phyloP scores from a whole-genome alignment of 2,113 vertebrate species.

The Rhabdomys dilectus region DNA sequence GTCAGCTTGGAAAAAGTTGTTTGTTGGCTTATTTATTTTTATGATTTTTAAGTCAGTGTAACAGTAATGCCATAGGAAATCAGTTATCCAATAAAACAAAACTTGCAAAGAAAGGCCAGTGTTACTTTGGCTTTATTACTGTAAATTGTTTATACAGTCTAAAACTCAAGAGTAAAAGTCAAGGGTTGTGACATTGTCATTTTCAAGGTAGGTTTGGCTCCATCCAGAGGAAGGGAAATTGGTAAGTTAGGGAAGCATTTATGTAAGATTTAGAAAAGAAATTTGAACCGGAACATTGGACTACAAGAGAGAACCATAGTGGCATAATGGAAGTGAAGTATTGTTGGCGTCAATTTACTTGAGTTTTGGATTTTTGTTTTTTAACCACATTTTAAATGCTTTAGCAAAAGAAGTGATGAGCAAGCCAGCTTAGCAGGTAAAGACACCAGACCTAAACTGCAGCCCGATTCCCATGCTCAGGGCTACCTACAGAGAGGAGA shows the following conservation, averaged over 20 bases:
- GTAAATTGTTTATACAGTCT: conserved; percentile 16
- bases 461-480: not conserved
- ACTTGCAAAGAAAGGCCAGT: conserved; percentile 5
- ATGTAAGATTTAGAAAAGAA: conserved; percentile 40
- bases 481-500: not conserved
- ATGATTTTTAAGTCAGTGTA: not conserved
- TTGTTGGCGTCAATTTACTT: not conserved
- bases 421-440: not conserved
- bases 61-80: not conserved
- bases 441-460: not conserved
- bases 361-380: not conserved
- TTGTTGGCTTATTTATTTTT: not conserved
- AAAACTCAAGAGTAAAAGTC: not conserved
- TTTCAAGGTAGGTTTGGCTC: conserved; percentile 7
- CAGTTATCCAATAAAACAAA: not conserved
- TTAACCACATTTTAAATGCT: not conserved
- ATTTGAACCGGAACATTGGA: conserved; percentile 42
- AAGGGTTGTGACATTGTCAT: not conserved
- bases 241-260: conserved; percentile 17
- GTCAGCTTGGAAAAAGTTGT: conserved; percentile 22
- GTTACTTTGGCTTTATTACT: not conserved
- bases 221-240: not conserved
- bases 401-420: not conserved
- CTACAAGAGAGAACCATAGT: conserved; percentile 3
- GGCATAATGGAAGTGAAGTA: conserved; percentile 46